phyloP scores from a whole-genome alignment of 2,797 vertebrate species.

The Halcyon chelicuti region DNA sequence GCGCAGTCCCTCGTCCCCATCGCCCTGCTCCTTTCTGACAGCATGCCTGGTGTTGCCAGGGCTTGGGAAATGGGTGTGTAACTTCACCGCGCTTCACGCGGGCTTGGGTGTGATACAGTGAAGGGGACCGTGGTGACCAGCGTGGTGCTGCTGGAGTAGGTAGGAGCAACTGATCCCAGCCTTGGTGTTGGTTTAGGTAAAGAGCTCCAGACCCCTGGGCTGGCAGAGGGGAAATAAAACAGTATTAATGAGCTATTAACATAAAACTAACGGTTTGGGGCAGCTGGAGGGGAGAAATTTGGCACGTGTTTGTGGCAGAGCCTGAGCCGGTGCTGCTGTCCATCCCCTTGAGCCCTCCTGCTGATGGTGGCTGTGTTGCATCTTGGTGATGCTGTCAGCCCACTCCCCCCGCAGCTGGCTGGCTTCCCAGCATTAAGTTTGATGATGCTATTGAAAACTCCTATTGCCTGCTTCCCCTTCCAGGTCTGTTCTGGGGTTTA shows the following conservation, averaged over 20 bases:
- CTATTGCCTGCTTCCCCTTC: constrained; percentile 13
- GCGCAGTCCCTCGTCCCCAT: background rate
- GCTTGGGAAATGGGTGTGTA: background rate
- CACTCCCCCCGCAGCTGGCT: background rate
- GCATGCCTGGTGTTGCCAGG: background rate
- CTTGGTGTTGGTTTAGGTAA: background rate
- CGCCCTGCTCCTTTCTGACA: background rate
- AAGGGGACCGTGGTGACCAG: background rate
- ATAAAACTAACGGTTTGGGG: background rate
- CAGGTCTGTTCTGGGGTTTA: background rate
- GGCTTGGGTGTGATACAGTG: background rate
- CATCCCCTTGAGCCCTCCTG: background rate
- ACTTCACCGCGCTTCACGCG: background rate
- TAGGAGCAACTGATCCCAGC: accelerated
- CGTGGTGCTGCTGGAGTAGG: accelerated
- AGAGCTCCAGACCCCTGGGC: background rate
- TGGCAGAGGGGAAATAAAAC: background rate
- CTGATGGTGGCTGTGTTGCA: background rate
- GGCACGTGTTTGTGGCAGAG: background rate
- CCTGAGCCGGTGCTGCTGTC: background rate
- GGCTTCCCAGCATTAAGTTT: background rate
- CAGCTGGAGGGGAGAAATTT: background rate
- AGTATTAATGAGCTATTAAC: constrained; percentile 34
- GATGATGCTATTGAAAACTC: background rate
- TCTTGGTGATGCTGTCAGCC: background rate